A percentile compares a stretch with the other conserved stretches of the same genome.
Evolutionary conservation across 2,888 invertebrate species (phyloP).

Genomic region (Portevinia maculata): DNA sequence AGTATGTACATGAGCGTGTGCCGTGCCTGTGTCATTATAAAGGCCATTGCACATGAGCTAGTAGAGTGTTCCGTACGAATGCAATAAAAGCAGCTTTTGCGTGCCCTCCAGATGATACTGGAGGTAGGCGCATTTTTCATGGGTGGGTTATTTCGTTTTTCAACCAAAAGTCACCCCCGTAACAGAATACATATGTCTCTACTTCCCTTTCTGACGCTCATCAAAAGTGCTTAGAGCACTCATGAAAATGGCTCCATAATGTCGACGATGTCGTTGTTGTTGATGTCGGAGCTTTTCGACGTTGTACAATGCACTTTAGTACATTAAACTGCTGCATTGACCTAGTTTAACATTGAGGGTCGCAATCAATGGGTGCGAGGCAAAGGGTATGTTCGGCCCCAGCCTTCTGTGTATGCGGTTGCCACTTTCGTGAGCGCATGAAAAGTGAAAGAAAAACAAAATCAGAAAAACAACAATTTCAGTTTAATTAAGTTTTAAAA

Average conservation of each 20-base stretch:
- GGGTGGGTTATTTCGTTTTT: neutral
- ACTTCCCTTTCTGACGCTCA: neutral
- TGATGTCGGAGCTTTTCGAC: slow-evolving; percentile 57
- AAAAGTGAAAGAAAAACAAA: no score
- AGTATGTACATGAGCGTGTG: neutral
- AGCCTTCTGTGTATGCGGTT: neutral
- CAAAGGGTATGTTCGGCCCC: slow-evolving; percentile 1
- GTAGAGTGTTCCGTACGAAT: slow-evolving; percentile 13
- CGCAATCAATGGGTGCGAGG: slow-evolving; percentile 51
- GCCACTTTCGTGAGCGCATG: no score
- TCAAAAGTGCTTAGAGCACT: slow-evolving; percentile 18
- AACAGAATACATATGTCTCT: slow-evolving; percentile 6
- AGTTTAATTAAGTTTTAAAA: no score
- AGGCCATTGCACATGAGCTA: slow-evolving; percentile 69
- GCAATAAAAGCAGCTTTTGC: slow-evolving; percentile 46
- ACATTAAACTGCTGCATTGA: slow-evolving; percentile 80
- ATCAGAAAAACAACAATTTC: no score
- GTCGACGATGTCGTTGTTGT: slow-evolving; percentile 46
- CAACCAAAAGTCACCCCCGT: slow-evolving; percentile 13
- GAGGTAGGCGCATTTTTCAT: slow-evolving; percentile 15
- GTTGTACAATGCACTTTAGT: slow-evolving; percentile 74
- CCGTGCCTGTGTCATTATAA: slow-evolving; percentile 43
- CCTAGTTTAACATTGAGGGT: slow-evolving; percentile 79
- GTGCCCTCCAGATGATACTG: slow-evolving; percentile 48
- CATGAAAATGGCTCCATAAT: slow-evolving; percentile 49